Base-by-base conservation (phyloP, 2,113 vertebrate species). In the Chionodraco myersi region DNA sequence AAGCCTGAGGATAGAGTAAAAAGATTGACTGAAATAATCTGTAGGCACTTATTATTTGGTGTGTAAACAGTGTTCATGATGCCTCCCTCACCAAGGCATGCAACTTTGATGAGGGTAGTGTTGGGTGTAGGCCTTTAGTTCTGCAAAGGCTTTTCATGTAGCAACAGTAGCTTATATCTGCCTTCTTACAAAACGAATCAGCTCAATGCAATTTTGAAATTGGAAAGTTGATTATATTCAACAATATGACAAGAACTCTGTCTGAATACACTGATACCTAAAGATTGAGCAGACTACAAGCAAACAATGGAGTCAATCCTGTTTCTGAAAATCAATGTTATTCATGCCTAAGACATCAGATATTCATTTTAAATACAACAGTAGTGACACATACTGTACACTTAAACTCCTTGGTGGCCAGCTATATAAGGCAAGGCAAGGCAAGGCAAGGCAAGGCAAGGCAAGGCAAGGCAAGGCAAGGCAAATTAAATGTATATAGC, bases 341-440 rank as follows among this genome's bases (percentile, higher is more conserved):
- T 52, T 18, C 51, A 8, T 8, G 16, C 7, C 51, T 52, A 21
- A 72, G 30, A 65, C 15, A 0, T 41, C 36, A 41, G 11, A 8
- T 63, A 63, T 23, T 54, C 12, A 62, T 70, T 62, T 80, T 45
- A 23, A 34, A 57, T 26, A 57, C 13, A 26, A 30, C 77, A 70
- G 15, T 49, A 23, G 44, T 34, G 51, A 57, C 56, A 58, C n/a
- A n/a, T n/a, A n/a, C n/a, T n/a, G n/a, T 51, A 45, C 70, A 81
- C 12, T 9, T 4, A 6, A 51, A 48, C 13, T 71, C n/a, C 60
- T 67, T 8, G 6, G 71, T 41, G 76, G 67, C 18, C 30, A 3
- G 52, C 26, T 23, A 11, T 5, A 26, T 14, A 70, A 71, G 44
- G 21, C 21, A 21, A 21, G 21, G 21, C 21, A 21, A 21, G 21